phyloP scores from a whole-genome alignment of 2,113 vertebrate species.

The Bambusicola thoracicus region DNA sequence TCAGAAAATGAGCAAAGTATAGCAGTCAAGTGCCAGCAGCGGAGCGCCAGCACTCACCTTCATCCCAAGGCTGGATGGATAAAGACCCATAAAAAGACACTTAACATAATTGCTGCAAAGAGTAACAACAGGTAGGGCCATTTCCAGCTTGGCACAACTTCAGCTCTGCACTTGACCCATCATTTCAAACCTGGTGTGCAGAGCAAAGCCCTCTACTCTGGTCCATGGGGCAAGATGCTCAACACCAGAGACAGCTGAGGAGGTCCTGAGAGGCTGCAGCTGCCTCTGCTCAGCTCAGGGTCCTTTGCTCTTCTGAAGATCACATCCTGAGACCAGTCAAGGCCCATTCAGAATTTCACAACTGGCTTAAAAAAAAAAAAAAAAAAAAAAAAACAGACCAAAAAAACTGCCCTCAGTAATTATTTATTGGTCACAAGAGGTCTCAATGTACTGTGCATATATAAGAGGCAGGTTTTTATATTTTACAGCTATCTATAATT shows the following conservation, averaged over 20 bases:
- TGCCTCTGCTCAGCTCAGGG: background rate
- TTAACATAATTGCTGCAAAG: background rate
- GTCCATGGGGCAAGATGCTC: rapidly evolving
- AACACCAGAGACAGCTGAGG: rapidly evolving
- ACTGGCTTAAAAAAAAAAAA: background rate
- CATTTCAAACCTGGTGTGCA: rapidly evolving
- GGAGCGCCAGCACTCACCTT: background rate
- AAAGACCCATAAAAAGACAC: background rate
- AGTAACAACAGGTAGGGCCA: background rate
- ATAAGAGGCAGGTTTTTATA: background rate
- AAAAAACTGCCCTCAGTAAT: background rate
- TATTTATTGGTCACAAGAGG: background rate
- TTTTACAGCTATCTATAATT: background rate
- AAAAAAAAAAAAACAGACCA: background rate
- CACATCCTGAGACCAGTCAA: background rate
- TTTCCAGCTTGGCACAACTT: background rate
- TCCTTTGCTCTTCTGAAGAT: background rate
- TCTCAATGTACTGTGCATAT: rapidly evolving
- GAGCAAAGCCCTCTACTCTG: background rate
- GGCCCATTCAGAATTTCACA: background rate
- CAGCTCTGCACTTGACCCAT: background rate
- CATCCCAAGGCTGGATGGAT: background rate
- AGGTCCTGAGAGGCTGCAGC: background rate
- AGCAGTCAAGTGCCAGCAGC: background rate
- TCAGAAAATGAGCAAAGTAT: background rate